A percentile compares a stretch with the other conserved stretches of the same genome.
phyloP scores from a whole-genome alignment of 2,888 invertebrate genomes.

The Lypha dubia region DNA sequence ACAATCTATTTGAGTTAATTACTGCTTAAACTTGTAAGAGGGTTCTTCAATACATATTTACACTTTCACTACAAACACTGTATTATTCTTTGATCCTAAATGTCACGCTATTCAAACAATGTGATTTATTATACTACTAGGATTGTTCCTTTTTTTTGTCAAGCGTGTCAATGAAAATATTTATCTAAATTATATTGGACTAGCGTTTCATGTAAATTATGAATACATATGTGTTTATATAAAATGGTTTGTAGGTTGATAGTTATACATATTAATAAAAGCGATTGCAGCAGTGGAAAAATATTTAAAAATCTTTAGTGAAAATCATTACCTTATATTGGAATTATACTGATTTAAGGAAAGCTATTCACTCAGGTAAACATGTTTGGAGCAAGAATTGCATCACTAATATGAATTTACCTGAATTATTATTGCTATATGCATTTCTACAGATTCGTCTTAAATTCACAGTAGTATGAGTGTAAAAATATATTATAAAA shows the following conservation, averaged over 20 bases:
- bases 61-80: slow-evolving; percentile 60
- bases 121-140: slow-evolving; percentile 20
- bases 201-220: neutral
- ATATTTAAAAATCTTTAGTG: too few relatives aligned
- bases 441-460: neutral
- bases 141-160: slow-evolving; percentile 1
- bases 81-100: slow-evolving; percentile 38
- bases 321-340: too few relatives aligned
- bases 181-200: neutral
- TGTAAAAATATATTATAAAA: neutral
- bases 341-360: too few relatives aligned
- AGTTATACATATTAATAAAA: too few relatives aligned
- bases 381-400: neutral
- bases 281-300: too few relatives aligned
- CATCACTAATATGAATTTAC: neutral
- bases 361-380: neutral
- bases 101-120: slow-evolving; percentile 61
- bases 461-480: neutral
- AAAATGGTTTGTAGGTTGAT: too few relatives aligned
- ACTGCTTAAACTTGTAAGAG: slow-evolving; percentile 65
- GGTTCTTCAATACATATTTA: slow-evolving; percentile 38
- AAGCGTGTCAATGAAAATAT: neutral
- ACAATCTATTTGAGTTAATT: slow-evolving; percentile 67
- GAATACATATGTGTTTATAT: neutral
- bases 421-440: neutral